Conservation (phyloP, 53 echinoderm and acorn worm genomes). For the Luidia sarsii region DNA sequence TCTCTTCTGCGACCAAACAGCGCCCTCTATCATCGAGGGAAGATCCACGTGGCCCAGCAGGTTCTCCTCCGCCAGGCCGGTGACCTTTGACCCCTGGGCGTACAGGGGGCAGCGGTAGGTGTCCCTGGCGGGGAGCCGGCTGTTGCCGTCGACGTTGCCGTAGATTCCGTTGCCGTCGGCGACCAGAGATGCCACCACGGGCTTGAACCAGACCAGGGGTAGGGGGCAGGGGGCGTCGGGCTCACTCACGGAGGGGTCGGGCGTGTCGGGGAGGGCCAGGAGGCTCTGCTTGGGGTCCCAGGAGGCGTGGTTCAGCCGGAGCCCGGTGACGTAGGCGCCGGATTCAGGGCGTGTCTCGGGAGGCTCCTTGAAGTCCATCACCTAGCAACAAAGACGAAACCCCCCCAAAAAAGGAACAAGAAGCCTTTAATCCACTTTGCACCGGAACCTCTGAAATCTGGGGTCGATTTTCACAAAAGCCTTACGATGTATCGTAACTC, state of each 20-base stretch:
- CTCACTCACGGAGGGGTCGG: constrained; percentile 1
- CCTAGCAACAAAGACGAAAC: constrained; percentile 12
- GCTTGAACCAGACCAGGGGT: constrained; percentile 78
- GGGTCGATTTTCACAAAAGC: too few relatives aligned
- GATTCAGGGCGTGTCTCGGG: constrained; percentile 58
- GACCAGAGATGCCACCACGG: constrained; percentile 23
- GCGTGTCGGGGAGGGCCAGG: constrained; percentile 45
- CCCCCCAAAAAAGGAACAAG: neutral
- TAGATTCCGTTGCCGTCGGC: too few relatives aligned
- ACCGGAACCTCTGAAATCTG: too few relatives aligned
- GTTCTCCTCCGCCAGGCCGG: constrained; percentile 13
- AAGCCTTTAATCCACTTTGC: too few relatives aligned
- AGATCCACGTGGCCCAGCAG: constrained; percentile 59
- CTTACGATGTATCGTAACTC: too few relatives aligned
- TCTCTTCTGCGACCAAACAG: constrained; percentile 71
- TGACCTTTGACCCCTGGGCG: constrained; percentile 39
- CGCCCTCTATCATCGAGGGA: constrained; percentile 62
- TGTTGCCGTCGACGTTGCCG: neutral
- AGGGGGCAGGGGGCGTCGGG: constrained; percentile 32
- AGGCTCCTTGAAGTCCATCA: constrained; percentile 52
- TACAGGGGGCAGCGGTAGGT: constrained; percentile 55
- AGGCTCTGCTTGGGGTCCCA: constrained; percentile 61
- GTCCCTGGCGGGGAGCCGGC: too few relatives aligned
- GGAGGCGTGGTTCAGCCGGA: constrained; percentile 76
- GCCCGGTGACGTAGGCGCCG: constrained; percentile 75